Evolutionary conservation across 2,888 invertebrate species (phyloP).

Genomic region (Metopia argyrocephala): DNA sequence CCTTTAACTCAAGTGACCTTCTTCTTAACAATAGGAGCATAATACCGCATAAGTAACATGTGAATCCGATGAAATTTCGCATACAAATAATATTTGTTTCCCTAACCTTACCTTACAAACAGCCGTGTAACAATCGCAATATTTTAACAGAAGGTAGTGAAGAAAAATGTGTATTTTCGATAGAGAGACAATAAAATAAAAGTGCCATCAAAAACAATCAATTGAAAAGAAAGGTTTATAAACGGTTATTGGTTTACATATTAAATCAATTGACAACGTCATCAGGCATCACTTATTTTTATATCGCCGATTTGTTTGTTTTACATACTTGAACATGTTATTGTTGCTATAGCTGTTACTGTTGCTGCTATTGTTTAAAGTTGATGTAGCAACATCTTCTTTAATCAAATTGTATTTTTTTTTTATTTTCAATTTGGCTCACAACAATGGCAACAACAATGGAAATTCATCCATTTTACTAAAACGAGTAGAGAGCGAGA

Average conservation of each 20-base stretch:
- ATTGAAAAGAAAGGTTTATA: slow-evolving; percentile 50
- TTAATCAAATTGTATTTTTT: slow-evolving; percentile 4
- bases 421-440: slow-evolving; percentile 10
- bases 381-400: slow-evolving; percentile 51
- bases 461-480: background rate
- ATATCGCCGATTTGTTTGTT: background rate
- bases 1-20: background rate
- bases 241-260: slow-evolving; percentile 64
- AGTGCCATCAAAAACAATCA: background rate
- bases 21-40: background rate
- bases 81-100: slow-evolving; percentile 9
- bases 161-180: background rate
- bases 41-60: slow-evolving; percentile 60
- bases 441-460: slow-evolving; percentile 19
- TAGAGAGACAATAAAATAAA: too few relatives aligned
- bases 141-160: slow-evolving; percentile 25
- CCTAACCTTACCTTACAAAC: slow-evolving; percentile 22
- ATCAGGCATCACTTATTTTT: slow-evolving; percentile 36
- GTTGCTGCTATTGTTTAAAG: slow-evolving; percentile 35
- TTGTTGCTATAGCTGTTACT: slow-evolving; percentile 5
- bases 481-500: slow-evolving; percentile 24
- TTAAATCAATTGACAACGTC: slow-evolving; percentile 62
- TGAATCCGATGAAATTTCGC: slow-evolving; percentile 61
- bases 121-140: background rate
- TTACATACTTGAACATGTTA: slow-evolving; percentile 3